Conservation (phyloP, 2,888 invertebrate genomes). For the Pogonocherus hispidulus region DNA sequence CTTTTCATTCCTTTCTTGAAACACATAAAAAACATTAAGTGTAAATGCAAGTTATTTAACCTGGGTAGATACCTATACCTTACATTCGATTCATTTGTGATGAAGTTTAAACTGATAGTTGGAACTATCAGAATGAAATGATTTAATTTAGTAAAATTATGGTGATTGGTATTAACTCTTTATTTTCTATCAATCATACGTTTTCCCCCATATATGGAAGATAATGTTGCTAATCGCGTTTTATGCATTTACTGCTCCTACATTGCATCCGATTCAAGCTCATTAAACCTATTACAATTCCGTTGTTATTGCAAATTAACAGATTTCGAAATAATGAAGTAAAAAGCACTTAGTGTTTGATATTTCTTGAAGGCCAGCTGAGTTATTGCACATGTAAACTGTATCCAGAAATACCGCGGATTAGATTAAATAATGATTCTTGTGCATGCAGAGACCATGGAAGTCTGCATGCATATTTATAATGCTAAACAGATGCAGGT, state of each 20-base stretch:
- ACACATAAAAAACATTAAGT: no score
- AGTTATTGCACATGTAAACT: constrained; percentile 4
- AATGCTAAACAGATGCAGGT: neutral
- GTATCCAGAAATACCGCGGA: neutral
- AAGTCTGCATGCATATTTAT: neutral
- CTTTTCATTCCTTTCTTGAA: no score
- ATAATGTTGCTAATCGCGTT: neutral
- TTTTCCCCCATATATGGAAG: neutral
- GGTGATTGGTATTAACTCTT: no score
- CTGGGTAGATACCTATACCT: no score
- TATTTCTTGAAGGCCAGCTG: neutral
- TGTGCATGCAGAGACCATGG: neutral
- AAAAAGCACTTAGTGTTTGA: neutral
- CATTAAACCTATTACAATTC: neutral
- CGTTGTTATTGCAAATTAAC: neutral
- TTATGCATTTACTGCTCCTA: neutral
- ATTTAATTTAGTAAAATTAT: no score
- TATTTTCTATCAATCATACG: no score
- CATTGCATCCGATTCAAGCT: neutral
- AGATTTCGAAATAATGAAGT: neutral
- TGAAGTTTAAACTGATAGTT: no score
- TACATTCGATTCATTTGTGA: no score
- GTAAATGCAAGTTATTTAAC: no score
- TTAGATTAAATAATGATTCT: constrained; percentile 2
- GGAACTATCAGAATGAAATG: no score